Conservation (phyloP, 1,140 invertebrate genomes). For the Lepidurus arcticus region DNA sequence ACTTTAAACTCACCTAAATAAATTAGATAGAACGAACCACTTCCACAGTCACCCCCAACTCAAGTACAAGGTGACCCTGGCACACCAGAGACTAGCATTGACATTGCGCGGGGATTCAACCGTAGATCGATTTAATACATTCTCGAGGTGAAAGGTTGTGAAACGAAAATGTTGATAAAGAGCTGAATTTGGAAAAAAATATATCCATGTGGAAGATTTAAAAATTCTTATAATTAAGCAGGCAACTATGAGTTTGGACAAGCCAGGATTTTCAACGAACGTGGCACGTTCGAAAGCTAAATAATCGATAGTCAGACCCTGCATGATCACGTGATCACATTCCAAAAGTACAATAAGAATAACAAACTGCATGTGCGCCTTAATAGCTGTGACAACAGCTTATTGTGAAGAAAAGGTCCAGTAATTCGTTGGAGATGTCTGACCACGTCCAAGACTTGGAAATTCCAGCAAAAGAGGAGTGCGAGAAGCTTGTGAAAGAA, state of each 20-base stretch:
- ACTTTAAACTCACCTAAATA: neutral
- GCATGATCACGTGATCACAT: neutral
- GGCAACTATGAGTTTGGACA: too few relatives aligned
- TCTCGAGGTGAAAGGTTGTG: too few relatives aligned
- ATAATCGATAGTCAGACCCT: neutral
- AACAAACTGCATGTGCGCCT: neutral
- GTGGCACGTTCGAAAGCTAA: too few relatives aligned
- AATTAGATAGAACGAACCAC: neutral
- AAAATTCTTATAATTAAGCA: too few relatives aligned
- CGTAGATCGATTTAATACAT: neutral
- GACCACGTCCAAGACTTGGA: slow-evolving; percentile 38
- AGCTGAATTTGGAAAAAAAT: too few relatives aligned
- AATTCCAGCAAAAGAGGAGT: slow-evolving; percentile 45
- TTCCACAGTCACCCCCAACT: slow-evolving; percentile 12
- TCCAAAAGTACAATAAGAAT: neutral
- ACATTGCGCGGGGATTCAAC: neutral
- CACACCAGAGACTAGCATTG: neutral
- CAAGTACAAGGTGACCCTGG: slow-evolving; percentile 20
- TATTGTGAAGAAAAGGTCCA: neutral
- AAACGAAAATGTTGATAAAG: too few relatives aligned
- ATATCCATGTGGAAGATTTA: too few relatives aligned
- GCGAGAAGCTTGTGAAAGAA: slow-evolving; percentile 46
- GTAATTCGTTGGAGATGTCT: slow-evolving; percentile 12
- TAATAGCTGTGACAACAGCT: too few relatives aligned
- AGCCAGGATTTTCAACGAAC: too few relatives aligned